Base-by-base conservation (phyloP, 1,140 invertebrate species). In the Bombus huntii region DNA sequence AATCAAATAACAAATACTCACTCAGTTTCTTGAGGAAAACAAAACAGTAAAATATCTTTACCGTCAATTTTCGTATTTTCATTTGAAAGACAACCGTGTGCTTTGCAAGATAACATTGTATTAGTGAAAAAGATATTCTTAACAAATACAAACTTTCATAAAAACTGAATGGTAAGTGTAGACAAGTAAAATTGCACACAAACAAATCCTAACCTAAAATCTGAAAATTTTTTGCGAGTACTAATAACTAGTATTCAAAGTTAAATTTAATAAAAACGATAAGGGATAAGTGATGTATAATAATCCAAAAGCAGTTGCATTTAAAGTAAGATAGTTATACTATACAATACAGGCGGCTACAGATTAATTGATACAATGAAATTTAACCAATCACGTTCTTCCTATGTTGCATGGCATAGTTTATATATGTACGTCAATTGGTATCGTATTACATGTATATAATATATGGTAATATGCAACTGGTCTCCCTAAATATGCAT, bases 21-120 rank as follows among this genome's bases (percentile, higher is more conserved):
- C 92, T 31, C 47, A 73, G 80, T 59, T 59, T 92, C 87, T 1
- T 88, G 74, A 2, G 92, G 88, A 39, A 91, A 91, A n/a, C 82
- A 25, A 44, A 87, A 92, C 18, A 93, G 75, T n/a, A 59, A 31
- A 42, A 92, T 86, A 28, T 71, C 72, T 37, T 82, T 80, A 8
- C 87, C 90, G 22, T 92, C 37, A 37, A 92, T 42, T 73, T 81
- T 87, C 10, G 88, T 91, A 28, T 37, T 78, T 42, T 91, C 71
- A 66, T 80, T 86, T 0, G 91, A 91, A 15, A 62, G 59, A 79
- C 92, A 93, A 34, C 47, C 62, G 0, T 37, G 72, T 2, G 47
- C 84, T 37, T 37, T 70, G n/a, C 90, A 93, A 15, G 34, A 81
- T 68, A 88, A 68, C 89, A 90, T 90, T 68, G 47, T 88, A 65